These are phyloP conservation scores for Cheilosia soror DNA, from an alignment of 2,888 invertebrate genomes.

Conservation along the genomic window DNA sequence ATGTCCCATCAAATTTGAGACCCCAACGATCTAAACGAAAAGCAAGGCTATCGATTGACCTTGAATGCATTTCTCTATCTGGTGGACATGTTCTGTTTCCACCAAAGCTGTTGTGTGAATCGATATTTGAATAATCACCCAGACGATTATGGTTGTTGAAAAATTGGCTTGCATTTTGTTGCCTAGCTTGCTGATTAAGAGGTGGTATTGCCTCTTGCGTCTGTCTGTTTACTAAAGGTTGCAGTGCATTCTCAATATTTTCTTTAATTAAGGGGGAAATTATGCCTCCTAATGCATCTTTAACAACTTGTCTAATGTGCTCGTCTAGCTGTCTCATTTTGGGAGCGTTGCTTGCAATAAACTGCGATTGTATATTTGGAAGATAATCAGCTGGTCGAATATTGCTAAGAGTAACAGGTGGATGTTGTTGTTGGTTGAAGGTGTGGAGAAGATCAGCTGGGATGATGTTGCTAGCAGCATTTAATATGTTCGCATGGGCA, in stretches of 20 bases:
- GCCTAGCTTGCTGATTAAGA: too few species aligned
- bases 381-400: too few species aligned
- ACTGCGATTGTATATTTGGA: too few species aligned
- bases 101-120: not conserved
- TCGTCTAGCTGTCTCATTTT: not conserved
- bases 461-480: too few species aligned
- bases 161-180: too few species aligned
- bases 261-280: not conserved
- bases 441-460: too few species aligned
- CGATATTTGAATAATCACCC: not conserved
- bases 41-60: not conserved
- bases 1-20: slow-evolving; percentile 10
- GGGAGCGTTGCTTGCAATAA: too few species aligned
- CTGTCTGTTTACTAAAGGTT: not conserved
- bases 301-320: not conserved
- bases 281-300: not conserved
- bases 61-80: not conserved
- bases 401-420: too few species aligned
- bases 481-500: too few species aligned
- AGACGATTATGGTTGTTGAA: too few species aligned
- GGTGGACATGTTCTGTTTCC: not conserved
- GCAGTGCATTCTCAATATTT: not conserved
- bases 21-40: slow-evolving; percentile 10
- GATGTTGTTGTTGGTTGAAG: too few species aligned
- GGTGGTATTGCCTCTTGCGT: not conserved